phyloP scores from a whole-genome alignment of 2,113 vertebrate genomes.

The Phoenicopterus ruber region DNA sequence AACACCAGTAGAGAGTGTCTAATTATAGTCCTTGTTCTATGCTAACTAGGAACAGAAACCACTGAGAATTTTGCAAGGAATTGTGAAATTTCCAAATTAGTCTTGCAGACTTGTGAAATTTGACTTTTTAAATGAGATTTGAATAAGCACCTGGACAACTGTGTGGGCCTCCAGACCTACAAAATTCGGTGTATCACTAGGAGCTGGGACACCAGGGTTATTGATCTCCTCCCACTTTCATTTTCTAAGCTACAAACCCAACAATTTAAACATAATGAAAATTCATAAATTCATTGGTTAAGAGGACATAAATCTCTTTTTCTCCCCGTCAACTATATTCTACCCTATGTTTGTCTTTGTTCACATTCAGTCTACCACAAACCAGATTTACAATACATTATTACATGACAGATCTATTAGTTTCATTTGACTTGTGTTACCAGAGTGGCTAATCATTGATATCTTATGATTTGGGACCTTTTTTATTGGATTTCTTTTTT shows the following conservation, averaged over 20 bases:
- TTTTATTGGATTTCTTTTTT: neutral
- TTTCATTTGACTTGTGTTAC: neutral
- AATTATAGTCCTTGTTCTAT: neutral
- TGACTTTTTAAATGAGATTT: neutral
- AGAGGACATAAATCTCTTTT: neutral
- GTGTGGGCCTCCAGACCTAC: neutral
- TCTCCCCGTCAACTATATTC: neutral
- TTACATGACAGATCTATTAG: neutral
- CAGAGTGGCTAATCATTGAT: neutral
- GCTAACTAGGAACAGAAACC: neutral
- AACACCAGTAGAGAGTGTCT: neutral
- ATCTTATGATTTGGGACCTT: neutral
- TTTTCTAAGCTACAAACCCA: neutral
- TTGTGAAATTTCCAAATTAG: neutral
- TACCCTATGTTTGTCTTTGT: neutral
- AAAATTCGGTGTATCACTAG: neutral
- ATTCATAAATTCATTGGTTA: neutral
- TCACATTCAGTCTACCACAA: neutral
- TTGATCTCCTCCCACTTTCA: neutral
- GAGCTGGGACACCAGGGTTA: neutral
- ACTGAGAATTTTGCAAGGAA: neutral
- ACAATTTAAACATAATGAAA: neutral
- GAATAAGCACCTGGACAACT: neutral
- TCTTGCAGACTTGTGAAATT: neutral
- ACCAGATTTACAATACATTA: neutral